A percentile compares a stretch with the other conserved stretches of the same genome.
Evolutionary conservation across 1,140 invertebrate genomes (phyloP).

Genomic region (Metopolophium dirhodum): DNA sequence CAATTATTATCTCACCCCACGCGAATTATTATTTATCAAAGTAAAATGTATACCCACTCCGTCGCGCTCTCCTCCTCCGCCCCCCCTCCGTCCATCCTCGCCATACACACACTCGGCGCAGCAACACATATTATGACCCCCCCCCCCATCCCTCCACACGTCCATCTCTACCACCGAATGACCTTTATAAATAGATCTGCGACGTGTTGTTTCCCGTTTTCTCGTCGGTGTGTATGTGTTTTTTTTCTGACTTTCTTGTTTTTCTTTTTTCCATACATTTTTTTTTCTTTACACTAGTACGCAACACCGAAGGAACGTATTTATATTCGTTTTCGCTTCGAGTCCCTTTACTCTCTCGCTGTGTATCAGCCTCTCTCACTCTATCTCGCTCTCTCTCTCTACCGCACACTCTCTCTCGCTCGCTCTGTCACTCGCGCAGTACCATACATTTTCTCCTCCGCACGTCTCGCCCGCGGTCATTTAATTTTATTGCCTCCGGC

Average conservation of each 20-base stretch:
- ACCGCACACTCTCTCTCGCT: not conserved
- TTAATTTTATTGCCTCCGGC: conserved; percentile 50
- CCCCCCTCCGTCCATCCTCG: not conserved
- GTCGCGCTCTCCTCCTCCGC: not conserved
- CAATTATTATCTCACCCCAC: too few relatives aligned
- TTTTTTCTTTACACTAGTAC: not conserved
- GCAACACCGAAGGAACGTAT: conserved; percentile 23
- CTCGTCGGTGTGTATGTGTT: not conserved
- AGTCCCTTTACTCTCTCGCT: not conserved
- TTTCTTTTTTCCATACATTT: not conserved
- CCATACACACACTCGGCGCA: not conserved
- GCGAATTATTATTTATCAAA: not conserved
- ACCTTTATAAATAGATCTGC: conserved; percentile 47
- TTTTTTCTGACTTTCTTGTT: conserved; percentile 11
- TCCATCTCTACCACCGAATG: not conserved
- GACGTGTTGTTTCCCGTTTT: conserved; percentile 36
- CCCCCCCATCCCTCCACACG: not conserved
- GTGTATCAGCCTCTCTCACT: not conserved
- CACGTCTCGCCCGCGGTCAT: not conserved
- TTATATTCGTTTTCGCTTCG: conserved; percentile 33
- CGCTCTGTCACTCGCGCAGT: not conserved
- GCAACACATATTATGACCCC: not conserved
- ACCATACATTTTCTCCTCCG: not conserved
- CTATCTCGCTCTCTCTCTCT: not conserved
- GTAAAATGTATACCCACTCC: not conserved